Evolutionary conservation across 2,797 vertebrate species (phyloP).

Genomic region (Pteronotus mesoamericanus): DNA sequence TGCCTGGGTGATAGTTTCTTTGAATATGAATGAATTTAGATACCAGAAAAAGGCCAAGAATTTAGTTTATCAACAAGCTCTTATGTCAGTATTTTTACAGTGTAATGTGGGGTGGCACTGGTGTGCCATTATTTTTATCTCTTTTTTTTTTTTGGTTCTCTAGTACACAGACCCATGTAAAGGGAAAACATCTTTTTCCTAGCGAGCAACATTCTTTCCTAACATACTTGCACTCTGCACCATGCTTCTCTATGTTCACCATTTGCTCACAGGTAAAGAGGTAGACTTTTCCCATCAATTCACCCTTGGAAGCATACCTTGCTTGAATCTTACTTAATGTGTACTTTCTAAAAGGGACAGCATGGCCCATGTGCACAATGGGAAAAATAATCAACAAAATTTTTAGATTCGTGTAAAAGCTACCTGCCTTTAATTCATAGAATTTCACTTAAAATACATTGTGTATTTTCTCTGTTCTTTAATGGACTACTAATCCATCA

Average conservation of each 20-base stretch:
- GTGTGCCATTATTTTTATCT: background rate
- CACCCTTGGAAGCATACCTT: background rate
- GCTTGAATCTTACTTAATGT: background rate
- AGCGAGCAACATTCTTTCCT: background rate
- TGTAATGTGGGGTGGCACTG: background rate
- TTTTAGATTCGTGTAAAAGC: background rate
- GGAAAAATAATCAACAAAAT: background rate
- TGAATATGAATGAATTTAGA: background rate
- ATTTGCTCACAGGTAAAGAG: background rate
- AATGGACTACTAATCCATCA: background rate
- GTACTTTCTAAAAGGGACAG: background rate
- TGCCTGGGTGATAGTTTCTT: background rate
- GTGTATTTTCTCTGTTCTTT: background rate
- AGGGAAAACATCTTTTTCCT: background rate
- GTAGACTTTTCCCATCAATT: background rate
- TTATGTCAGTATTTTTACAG: background rate
- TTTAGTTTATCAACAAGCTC: background rate
- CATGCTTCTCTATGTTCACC: background rate
- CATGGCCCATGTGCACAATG: background rate
- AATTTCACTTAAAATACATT: background rate
- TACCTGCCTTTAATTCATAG: background rate
- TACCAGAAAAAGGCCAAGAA: background rate
- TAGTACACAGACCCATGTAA: background rate
- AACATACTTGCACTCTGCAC: background rate
- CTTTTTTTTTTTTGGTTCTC: background rate